These are phyloP conservation scores for Ramphastos sulfuratus DNA, from an alignment of 2,113 vertebrate genomes.

Conservation along the genomic window DNA sequence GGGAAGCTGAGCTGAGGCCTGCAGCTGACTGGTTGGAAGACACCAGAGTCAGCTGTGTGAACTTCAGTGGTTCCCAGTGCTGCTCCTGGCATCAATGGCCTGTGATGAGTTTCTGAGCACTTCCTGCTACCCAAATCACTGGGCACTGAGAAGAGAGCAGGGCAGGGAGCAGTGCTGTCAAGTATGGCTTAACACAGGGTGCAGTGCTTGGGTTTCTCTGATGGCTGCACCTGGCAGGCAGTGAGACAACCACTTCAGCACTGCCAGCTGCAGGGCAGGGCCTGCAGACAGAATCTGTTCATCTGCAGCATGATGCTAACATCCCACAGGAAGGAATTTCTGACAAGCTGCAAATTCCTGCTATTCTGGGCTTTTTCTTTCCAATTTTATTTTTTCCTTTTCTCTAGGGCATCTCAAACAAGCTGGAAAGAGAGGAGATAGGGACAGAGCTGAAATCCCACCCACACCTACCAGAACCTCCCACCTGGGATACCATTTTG, in stretches of 20 bases:
- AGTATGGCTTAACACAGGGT: not conserved
- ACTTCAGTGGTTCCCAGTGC: not conserved
- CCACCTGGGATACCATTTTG: not conserved
- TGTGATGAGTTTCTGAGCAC: not conserved
- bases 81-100: not conserved
- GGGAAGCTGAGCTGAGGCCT: not conserved
- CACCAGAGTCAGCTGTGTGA: not conserved
- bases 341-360: not conserved
- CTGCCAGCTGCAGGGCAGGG: not conserved
- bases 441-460: not conserved
- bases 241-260: not conserved
- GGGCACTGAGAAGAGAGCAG: not conserved
- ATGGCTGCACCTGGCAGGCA: fast-evolving
- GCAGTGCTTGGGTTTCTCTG: fast-evolving
- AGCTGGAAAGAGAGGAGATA: not conserved
- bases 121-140: not conserved
- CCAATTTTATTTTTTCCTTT: not conserved
- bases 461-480: not conserved
- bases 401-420: not conserved
- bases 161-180: not conserved
- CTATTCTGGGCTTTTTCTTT: not conserved
- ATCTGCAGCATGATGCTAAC: not conserved
- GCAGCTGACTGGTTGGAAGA: not conserved
- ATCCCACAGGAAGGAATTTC: not conserved
- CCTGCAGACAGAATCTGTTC: not conserved